Base-by-base conservation (phyloP, 2,113 vertebrate species). In the Oreochromis niloticus region DNA sequence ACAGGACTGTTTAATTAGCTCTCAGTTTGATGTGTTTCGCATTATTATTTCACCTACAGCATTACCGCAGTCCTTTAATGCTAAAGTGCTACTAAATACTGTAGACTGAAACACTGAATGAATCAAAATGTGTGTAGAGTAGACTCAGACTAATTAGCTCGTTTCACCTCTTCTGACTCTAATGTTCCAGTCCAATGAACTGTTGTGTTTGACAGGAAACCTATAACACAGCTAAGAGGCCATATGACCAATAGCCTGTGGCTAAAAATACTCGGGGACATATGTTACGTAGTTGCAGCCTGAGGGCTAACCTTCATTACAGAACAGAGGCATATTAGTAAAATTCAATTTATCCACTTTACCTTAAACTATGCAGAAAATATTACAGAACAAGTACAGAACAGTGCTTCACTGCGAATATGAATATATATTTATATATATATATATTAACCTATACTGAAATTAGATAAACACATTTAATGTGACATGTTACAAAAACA, bases 171-270 rank as follows among this genome's bases (percentile, higher is more conserved):
- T 57, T 83, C 54, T 39, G 48, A 68, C 46, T 82, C 83, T 50
- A 82, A 66, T 88, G 85, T 89, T 90, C 55, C 54, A 82, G 71
- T 88, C 83, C 82, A 87, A 9, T 86, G 85, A 91, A 66, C 56
- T 85, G 84, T 34, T 68, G 11, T 43, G n/a, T 88, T 48, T 88
- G 87, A 82, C 88, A 87, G 80, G 81, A 91, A 89, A 87, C 80
- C 73, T 86, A 80, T 87, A 88, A 73, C 22, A 39, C 3, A 9
- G 36, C 75, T 68, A 39, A 71, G 48, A 54, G 68, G 12, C 68
- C 5, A 4, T 59, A 52, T 68, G 61, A 87, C 80, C 90, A 59
- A 56, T 43, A 85, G 66, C 92, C 86, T 85, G 75, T 66, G 78
- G 84, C 88, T 81, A 50, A 7, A 84, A 55, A 82, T 85, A 56